phyloP scores from a whole-genome alignment of 2,113 vertebrate genomes.

The Mormyrus iriodes region DNA sequence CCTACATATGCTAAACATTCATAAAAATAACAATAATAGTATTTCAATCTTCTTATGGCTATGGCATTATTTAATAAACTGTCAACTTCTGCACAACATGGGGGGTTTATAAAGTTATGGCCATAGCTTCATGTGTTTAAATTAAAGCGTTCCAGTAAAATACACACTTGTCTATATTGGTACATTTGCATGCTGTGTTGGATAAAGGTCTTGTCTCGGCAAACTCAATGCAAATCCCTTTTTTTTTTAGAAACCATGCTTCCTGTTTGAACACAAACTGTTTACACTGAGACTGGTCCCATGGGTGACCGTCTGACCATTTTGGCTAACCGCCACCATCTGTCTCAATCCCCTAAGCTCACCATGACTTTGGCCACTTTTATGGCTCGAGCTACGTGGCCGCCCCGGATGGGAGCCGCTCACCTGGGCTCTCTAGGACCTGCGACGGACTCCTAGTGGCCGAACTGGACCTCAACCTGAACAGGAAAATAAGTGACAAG shows the following conservation, averaged over 20 bases:
- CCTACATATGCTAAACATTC: not conserved
- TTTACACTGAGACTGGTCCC: not conserved
- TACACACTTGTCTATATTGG: not conserved
- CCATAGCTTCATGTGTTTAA: no score
- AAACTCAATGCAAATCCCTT: not conserved
- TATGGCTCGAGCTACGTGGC: slow-evolving; percentile 92
- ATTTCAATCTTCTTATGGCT: not conserved
- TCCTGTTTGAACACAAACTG: not conserved
- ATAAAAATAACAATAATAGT: not conserved
- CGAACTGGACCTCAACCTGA: slow-evolving; percentile 88
- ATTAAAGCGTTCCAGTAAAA: not conserved
- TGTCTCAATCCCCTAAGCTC: slow-evolving; percentile 59
- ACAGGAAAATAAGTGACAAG: slow-evolving; percentile 79
- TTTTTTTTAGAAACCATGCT: not conserved
- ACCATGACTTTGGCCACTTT: slow-evolving; percentile 82
- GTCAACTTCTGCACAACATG: not conserved
- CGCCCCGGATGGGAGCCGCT: slow-evolving; percentile 80
- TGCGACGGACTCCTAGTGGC: slow-evolving; percentile 79
- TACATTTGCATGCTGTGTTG: not conserved
- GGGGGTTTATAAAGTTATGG: not conserved
- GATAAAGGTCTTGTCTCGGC: not conserved
- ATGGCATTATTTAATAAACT: not conserved
- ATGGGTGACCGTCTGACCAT: not conserved
- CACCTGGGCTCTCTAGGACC: slow-evolving; percentile 79
- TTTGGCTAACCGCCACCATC: not conserved